Evolutionary conservation across 2,113 vertebrate genomes (phyloP).

Genomic region (Ctenodactylus gundi): DNA sequence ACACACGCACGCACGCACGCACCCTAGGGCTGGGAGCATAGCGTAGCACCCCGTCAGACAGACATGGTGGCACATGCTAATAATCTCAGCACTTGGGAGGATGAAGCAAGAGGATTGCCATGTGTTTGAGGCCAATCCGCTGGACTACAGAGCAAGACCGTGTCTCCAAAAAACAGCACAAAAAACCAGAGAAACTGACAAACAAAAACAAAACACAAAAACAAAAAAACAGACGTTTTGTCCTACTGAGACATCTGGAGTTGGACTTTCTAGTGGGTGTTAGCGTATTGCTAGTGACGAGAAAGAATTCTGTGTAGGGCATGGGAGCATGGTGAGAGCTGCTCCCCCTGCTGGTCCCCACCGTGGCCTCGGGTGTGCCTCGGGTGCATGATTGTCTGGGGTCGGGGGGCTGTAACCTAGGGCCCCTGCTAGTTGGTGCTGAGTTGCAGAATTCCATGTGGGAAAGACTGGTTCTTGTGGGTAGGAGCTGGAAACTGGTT

Average conservation of each 20-base stretch:
- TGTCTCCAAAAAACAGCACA: no score
- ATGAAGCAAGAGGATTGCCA: no score
- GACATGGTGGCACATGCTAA: no score
- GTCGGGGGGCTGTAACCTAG: slow-evolving; percentile 37
- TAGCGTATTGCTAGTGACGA: not conserved
- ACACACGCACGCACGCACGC: no score
- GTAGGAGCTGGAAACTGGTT: slow-evolving; percentile 66
- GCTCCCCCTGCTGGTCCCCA: slow-evolving; percentile 60
- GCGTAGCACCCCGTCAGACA: no score
- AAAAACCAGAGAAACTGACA: no score
- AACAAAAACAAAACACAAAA: no score
- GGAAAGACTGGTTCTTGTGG: slow-evolving; percentile 63
- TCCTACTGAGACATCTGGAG: not conserved
- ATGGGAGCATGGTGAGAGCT: slow-evolving; percentile 13
- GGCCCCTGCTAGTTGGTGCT: slow-evolving; percentile 16
- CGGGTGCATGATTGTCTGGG: not conserved
- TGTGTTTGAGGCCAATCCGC: no score
- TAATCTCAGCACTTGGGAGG: no score
- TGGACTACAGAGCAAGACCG: no score
- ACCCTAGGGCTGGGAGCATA: no score
- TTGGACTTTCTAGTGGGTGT: not conserved
- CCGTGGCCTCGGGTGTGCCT: not conserved
- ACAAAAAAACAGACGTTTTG: not conserved
- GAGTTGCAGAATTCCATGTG: slow-evolving; percentile 66
- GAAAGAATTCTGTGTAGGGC: not conserved